phyloP scores from a whole-genome alignment of 2,888 invertebrate species.

The Hypena proboscidalis region DNA sequence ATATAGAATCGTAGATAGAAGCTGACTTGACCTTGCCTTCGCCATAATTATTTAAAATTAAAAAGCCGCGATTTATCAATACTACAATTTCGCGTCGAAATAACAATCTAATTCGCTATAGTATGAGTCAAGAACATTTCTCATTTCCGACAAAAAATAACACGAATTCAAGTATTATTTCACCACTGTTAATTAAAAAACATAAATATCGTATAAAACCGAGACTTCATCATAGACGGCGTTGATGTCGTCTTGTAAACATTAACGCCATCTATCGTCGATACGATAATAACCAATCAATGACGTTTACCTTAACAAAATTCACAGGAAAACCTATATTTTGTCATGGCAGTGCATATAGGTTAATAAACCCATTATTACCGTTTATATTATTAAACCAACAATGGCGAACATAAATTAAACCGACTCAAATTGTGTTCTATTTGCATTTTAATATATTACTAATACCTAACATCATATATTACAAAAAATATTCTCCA shows the following conservation, averaged over 20 bases:
- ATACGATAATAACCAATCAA: too few relatives aligned
- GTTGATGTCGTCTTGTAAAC: too few relatives aligned
- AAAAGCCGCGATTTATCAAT: slow-evolving; percentile 4
- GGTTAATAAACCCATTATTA: too few relatives aligned
- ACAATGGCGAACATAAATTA: too few relatives aligned
- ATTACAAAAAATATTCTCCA: slow-evolving; percentile 20
- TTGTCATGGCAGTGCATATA: too few relatives aligned
- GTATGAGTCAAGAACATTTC: slow-evolving; percentile 17
- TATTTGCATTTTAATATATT: slow-evolving; percentile 13
- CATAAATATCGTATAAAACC: background rate
- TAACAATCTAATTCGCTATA: slow-evolving; percentile 4
- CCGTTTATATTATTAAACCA: too few relatives aligned
- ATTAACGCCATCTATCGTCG: too few relatives aligned
- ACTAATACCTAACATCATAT: slow-evolving; percentile 14
- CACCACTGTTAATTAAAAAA: background rate
- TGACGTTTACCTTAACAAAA: too few relatives aligned
- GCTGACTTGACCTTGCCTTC: slow-evolving; percentile 2
- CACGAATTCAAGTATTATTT: slow-evolving; percentile 1
- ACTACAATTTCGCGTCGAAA: slow-evolving; percentile 4
- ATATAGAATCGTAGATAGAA: too few relatives aligned
- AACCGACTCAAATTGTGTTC: slow-evolving; percentile 10
- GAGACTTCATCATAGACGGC: too few relatives aligned
- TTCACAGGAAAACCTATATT: too few relatives aligned
- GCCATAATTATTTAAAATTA: slow-evolving; percentile 2
- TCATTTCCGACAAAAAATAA: slow-evolving; percentile 4